Base-by-base conservation (phyloP, 2,113 vertebrate species). In the Mohoua ochrocephala region DNA sequence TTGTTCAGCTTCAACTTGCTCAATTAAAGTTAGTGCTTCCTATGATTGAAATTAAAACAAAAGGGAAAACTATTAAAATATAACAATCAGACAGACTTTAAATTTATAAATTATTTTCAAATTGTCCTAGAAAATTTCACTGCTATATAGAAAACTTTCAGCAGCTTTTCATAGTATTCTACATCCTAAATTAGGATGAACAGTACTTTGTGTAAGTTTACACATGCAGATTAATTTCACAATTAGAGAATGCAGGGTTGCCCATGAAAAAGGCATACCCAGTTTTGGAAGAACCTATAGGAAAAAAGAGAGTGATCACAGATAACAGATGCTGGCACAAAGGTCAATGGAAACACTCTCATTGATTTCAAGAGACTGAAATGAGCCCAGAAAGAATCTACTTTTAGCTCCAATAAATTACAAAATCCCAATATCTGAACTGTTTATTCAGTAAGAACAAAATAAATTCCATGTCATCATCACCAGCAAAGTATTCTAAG, bases 1-100 rank as follows among this genome's bases (percentile, higher is more conserved):
- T 97, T 99, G 99, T 94, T 99, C 99, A 64, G 97, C 76, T 91
- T 98, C 98, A 16, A 97, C 98, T 97, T 98, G 99, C 94, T 99
- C 98, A 91, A 99, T 98, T 94, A 99, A 97, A 77, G 91, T 93
- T 82, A 94, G 84, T 16, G 98, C 98, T 95, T 99, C 98, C 99
- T 99, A 70, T n/a, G 68, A 94, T 91, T 89, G 96, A 91, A 92
- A 88, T 65, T 11, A 97, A 60, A 95, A 81, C 1, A 75, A 79
- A 94, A 94, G 1, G 79, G 74, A 95, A 93, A 93, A 76, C 11
- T 57, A 61, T 88, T 81, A 78, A 79, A 93, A 77, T 11, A 37
- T 15, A 93, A 44, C 60, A 44, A 49, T 69, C 24, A 60, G 50
- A 91, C 5, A 83, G 60, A 37, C 64, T 67, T 92, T 80, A 60